Evolutionary conservation across 2,113 vertebrate species (phyloP).

Genomic region (Larimichthys crocea): DNA sequence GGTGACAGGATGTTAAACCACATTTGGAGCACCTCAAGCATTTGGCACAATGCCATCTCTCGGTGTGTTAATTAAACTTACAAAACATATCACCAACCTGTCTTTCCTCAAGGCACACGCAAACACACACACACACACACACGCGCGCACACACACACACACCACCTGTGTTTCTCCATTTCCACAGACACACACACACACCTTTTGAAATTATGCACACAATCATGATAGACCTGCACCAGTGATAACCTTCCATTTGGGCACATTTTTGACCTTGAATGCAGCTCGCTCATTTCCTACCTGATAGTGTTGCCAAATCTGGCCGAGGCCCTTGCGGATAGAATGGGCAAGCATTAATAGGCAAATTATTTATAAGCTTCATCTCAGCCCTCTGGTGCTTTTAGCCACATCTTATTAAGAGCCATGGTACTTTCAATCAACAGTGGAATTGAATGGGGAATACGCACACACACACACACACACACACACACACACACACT

Average conservation of each 20-base stretch:
- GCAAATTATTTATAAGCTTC: constrained; percentile 69
- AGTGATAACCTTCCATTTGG: constrained; percentile 30
- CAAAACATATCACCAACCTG: constrained; percentile 46
- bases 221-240: constrained; percentile 31
- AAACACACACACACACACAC: constrained; percentile 15
- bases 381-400: constrained; percentile 63
- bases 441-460: constrained; percentile 44
- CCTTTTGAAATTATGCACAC: constrained; percentile 9
- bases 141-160: constrained; percentile 4
- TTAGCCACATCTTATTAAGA: constrained; percentile 67
- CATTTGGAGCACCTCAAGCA: constrained; percentile 53
- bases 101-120: constrained; percentile 48
- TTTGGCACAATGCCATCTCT: constrained; percentile 41
- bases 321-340: constrained; percentile 17
- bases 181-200: not conserved
- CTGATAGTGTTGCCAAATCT: constrained; percentile 50
- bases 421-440: constrained; percentile 61
- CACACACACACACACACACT: not conserved
- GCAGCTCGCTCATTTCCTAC: constrained; percentile 40
- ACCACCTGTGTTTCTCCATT: constrained; percentile 24
- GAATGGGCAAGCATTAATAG: constrained; percentile 61
- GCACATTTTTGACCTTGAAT: constrained; percentile 43
- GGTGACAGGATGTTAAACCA: constrained; percentile 61
- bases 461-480: not conserved
- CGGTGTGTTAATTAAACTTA: constrained; percentile 66